Evolutionary conservation across 2,888 invertebrate species (phyloP).

Genomic region (Sinhomidia bicolor): DNA sequence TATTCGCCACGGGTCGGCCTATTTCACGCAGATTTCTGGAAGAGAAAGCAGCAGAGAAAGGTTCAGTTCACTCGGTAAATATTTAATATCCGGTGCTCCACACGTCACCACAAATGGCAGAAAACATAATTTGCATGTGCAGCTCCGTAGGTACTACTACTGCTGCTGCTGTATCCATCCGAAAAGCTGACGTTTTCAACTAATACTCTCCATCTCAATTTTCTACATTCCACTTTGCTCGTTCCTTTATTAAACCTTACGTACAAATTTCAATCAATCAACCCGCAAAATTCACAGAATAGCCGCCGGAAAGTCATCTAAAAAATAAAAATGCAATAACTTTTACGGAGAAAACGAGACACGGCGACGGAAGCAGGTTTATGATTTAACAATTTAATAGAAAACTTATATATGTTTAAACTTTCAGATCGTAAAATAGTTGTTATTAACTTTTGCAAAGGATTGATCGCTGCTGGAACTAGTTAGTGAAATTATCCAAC

Average conservation of each 20-base stretch:
- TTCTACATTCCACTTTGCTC: background rate
- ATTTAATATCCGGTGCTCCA: constrained; percentile 25
- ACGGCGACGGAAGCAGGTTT: background rate
- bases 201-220: background rate
- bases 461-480: too few species aligned
- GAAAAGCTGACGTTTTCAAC: background rate
- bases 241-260: background rate
- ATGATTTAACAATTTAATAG: too few species aligned
- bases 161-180: too few species aligned
- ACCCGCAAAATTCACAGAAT: background rate
- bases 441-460: too few species aligned
- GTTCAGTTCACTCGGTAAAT: constrained; percentile 33
- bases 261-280: constrained; percentile 6
- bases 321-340: background rate
- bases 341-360: background rate
- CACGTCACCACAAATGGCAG: background rate
- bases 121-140: background rate
- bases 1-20: background rate
- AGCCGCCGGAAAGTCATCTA: background rate
- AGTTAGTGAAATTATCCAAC: too few species aligned
- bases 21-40: background rate
- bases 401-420: too few species aligned
- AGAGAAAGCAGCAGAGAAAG: constrained; percentile 5
- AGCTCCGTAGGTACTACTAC: background rate
- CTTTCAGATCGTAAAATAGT: too few species aligned